Conservation (phyloP, 2,113 vertebrate genomes). For the Jaculus jaculus region DNA sequence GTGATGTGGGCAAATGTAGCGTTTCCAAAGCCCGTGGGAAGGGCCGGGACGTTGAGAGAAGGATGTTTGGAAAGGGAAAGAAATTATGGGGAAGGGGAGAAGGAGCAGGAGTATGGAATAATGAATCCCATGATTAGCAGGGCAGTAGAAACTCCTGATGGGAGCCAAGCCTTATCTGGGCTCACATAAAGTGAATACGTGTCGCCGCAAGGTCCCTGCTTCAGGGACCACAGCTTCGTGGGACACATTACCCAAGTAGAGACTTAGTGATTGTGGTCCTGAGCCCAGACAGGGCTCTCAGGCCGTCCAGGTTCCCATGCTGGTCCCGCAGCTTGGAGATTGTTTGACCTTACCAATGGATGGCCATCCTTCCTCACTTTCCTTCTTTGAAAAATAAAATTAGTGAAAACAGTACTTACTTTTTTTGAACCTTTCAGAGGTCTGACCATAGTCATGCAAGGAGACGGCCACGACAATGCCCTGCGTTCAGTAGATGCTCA, state of each 20-base stretch:
- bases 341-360: not conserved
- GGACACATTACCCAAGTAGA: not conserved
- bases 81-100: not conserved
- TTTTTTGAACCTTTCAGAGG: not conserved
- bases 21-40: slow-evolving; percentile 28
- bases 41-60: not conserved
- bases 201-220: not conserved
- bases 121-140: not conserved
- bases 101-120: not conserved
- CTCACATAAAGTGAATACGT: not conserved
- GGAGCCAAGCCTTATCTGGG: not conserved
- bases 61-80: not conserved
- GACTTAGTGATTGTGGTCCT: not conserved
- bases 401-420: not conserved
- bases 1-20: not conserved
- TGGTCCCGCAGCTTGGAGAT: not conserved
- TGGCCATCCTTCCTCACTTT: not conserved
- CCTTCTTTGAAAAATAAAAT: not conserved
- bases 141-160: not conserved
- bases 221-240: not conserved
- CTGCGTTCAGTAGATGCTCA: not conserved
- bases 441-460: not conserved
- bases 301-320: not conserved
- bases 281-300: not conserved
- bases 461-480: not conserved